Percentiles rank a stretch among this genome's conserved stretches.
These are phyloP conservation scores for Phyllotreta striolata DNA, from an alignment of 2,888 invertebrate species.

Conservation along the genomic window DNA sequence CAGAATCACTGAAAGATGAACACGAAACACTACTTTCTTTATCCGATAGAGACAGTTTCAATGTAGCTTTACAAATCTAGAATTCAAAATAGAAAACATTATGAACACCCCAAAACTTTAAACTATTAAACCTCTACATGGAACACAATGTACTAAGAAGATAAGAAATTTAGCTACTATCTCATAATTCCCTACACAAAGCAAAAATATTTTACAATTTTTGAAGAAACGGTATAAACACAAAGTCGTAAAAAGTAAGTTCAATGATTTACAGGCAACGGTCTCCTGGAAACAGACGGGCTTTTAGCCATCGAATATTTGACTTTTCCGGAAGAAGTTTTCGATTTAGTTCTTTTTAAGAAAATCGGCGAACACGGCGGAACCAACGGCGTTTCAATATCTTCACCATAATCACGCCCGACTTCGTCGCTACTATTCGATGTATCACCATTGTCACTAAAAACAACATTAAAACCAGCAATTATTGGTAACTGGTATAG, in stretches of 20 bases:
- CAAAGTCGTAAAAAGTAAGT: constrained; percentile 9
- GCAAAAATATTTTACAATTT: not conserved
- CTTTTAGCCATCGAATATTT: constrained; percentile 53
- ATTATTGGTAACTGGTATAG: constrained; percentile 7
- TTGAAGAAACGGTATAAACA: not conserved
- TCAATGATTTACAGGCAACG: constrained; percentile 63
- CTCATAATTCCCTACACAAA: not conserved
- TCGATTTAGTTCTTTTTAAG: constrained; percentile 47
- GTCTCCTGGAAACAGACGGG: constrained; percentile 63
- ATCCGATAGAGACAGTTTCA: constrained; percentile 61
- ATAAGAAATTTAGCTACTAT: not conserved
- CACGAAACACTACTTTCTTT: constrained; percentile 45
- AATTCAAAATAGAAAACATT: constrained; percentile 34
- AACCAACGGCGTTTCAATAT: constrained; percentile 61
- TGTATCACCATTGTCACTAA: constrained; percentile 82
- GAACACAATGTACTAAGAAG: not conserved
- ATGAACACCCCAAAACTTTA: not conserved
- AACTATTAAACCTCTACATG: too few relatives aligned
- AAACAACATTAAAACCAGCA: constrained; percentile 40
- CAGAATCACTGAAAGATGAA: constrained; percentile 43
- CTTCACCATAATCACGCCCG: constrained; percentile 47
- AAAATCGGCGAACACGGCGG: constrained; percentile 78
- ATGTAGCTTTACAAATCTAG: constrained; percentile 67
- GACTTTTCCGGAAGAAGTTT: constrained; percentile 46
- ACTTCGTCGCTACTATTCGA: constrained; percentile 73